Evolutionary conservation across 1,140 invertebrate genomes (phyloP).

Genomic region (Caenorhabditis inopinata): DNA sequence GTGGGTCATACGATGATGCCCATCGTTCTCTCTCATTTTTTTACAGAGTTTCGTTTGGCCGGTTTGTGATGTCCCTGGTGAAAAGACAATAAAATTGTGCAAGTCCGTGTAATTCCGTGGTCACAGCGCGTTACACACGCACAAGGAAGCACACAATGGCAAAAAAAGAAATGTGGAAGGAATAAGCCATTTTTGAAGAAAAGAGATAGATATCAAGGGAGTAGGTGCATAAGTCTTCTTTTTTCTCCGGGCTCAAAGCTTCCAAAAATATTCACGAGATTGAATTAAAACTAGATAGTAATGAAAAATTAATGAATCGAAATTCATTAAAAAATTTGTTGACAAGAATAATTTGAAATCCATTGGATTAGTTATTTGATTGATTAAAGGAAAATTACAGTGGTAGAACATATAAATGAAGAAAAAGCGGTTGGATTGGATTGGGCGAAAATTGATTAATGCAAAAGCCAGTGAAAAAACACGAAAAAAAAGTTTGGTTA

Average conservation of each 20-base stretch:
- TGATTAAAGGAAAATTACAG: too few species aligned
- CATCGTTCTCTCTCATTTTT: not conserved
- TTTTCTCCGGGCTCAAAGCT: not conserved
- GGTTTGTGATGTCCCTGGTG: slow-evolving; percentile 33
- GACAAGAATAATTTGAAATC: too few species aligned
- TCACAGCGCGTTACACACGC: slow-evolving; percentile 28
- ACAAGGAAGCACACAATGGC: not conserved
- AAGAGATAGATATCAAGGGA: slow-evolving; percentile 5
- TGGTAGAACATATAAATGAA: too few species aligned
- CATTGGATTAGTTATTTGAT: too few species aligned
- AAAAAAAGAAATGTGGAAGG: not conserved
- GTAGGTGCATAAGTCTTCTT: not conserved
- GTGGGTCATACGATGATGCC: slow-evolving; percentile 7
- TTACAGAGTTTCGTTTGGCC: slow-evolving; percentile 17
- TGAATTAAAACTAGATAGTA: not conserved
- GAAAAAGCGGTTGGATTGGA: too few species aligned
- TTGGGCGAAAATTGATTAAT: too few species aligned
- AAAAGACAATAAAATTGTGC: slow-evolving; percentile 33
- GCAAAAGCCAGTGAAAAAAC: too few species aligned
- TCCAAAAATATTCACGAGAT: not conserved
- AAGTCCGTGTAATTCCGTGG: slow-evolving; percentile 32
- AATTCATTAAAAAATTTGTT: too few species aligned
- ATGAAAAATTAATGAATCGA: not conserved
- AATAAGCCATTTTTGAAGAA: slow-evolving; percentile 25
- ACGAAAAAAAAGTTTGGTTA: too few species aligned